Conservation (phyloP, 2,888 invertebrate genomes). For the Fragum fragum region DNA sequence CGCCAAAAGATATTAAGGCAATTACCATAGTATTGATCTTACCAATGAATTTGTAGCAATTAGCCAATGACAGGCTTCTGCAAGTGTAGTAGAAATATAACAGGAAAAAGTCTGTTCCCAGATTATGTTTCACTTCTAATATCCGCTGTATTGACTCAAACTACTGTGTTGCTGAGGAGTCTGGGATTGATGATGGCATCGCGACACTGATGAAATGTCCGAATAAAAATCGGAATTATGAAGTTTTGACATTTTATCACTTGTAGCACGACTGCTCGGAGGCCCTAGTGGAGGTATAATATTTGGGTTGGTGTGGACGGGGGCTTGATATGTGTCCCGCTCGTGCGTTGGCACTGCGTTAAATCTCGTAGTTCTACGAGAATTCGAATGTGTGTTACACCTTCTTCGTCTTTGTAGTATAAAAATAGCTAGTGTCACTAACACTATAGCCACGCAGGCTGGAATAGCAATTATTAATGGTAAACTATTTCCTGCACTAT, state of each 20-base stretch:
- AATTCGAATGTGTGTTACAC: constrained; percentile 59
- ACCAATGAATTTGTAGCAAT: no score
- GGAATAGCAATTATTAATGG: constrained; percentile 83
- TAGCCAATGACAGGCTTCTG: no score
- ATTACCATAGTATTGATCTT: no score
- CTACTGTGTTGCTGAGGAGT: constrained; percentile 33
- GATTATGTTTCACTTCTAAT: not conserved
- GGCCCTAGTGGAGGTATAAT: constrained; percentile 61
- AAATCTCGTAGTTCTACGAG: constrained; percentile 70
- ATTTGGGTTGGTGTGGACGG: constrained; percentile 65
- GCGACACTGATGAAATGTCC: constrained; percentile 82
- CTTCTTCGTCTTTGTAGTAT: constrained; percentile 71
- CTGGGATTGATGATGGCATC: constrained; percentile 74
- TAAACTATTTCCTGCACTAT: constrained; percentile 68
- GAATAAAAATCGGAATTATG: constrained; percentile 81
- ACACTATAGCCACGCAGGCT: constrained; percentile 76
- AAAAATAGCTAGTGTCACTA: constrained; percentile 75
- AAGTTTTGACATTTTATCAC: constrained; percentile 77
- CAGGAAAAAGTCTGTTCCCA: no score
- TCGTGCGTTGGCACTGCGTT: constrained; percentile 75
- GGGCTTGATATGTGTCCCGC: constrained; percentile 56
- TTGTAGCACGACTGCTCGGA: constrained; percentile 56
- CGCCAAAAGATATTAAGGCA: no score
- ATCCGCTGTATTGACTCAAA: constrained; percentile 19
- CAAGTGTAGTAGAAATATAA: no score